Evolutionary conservation across 2,113 vertebrate species (phyloP), one percentile per base, ranked within the genome.

Genomic region (Neodontobutis hainanensis): DNA sequence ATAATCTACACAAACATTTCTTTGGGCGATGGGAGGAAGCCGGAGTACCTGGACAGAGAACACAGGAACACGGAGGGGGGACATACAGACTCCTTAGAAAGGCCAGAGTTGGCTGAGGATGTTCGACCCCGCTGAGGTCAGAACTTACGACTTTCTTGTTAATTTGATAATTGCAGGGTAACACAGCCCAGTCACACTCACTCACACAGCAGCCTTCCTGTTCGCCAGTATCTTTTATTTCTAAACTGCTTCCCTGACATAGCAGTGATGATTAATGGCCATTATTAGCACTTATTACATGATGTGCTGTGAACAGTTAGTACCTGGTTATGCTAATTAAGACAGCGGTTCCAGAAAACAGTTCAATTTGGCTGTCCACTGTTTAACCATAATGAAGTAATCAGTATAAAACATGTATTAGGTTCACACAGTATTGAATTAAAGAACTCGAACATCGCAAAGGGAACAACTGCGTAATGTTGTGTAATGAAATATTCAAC

Each of bases 401-500:
- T n/a, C 32, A 16, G 34, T n/a, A 36, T 55, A 38, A 55, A 55
- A 38, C 52, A 55, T 55, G 32, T 53, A 53, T 55, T 11, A 14
- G 15, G 34, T 55, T 55, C 52, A 55, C 34, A 55, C 52, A 47
- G 14, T 55, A 70, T 51, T 43, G 68, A 78, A 66, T 68, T 44
- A 52, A 77, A 63, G 70, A 48, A 16, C 27, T 56, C 35, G 65
- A 51, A 46, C 47, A 72, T 62, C 66, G 60, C 16, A 68, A 61
- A 42, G 73, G 73, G 80, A 84, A 61, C 45, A 56, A 48, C 56
- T 68, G 49, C 60, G 49, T 27, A 27, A 27, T 61, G 58, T 81
- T 78, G 61, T 40, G 59, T 83, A 49, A 76, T 86, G 45, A 85
- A 86, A 81, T 81, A 88, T 79, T 87, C 77, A 86, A 71, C 73